Percentiles rank a stretch among this genome's conserved stretches.
Evolutionary conservation across 1,140 invertebrate species (phyloP).

Genomic region (Hycleus cichorii): DNA sequence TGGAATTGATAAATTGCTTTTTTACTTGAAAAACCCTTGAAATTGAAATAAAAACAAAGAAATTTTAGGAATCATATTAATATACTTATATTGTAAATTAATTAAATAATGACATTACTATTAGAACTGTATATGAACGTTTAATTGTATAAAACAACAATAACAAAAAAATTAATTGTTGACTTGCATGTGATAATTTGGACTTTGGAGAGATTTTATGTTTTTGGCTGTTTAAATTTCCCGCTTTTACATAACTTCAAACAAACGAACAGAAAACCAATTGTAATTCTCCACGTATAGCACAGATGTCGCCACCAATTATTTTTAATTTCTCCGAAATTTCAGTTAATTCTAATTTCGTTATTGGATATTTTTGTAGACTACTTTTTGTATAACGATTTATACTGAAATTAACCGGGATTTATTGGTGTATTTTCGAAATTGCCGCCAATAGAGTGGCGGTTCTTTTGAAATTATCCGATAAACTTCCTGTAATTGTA

Average conservation of each 20-base stretch:
- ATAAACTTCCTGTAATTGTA: too few relatives aligned
- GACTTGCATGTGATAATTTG: conserved; percentile 35
- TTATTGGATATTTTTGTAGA: too few relatives aligned
- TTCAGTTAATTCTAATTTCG: too few relatives aligned
- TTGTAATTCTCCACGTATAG: conserved; percentile 10
- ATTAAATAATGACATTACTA: not conserved
- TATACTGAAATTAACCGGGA: too few relatives aligned
- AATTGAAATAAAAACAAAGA: conserved; percentile 12
- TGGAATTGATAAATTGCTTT: conserved; percentile 39
- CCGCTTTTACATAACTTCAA: conserved; percentile 1
- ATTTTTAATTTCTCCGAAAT: too few relatives aligned
- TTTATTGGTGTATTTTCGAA: too few relatives aligned
- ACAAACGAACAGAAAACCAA: not conserved
- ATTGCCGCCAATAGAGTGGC: too few relatives aligned
- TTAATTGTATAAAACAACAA: conserved; percentile 26
- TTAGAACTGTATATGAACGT: conserved; percentile 24
- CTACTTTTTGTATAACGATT: too few relatives aligned
- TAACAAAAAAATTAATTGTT: conserved; percentile 20
- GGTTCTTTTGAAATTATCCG: too few relatives aligned
- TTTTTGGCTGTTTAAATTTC: conserved; percentile 28
- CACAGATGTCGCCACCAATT: conserved; percentile 13
- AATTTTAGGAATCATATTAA: conserved; percentile 23
- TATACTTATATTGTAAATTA: conserved; percentile 18
- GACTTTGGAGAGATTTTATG: conserved; percentile 28
- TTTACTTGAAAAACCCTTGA: conserved; percentile 31